Percentiles rank a stretch among this genome's conserved stretches.
Evolutionary conservation across 2,888 invertebrate species (phyloP).

Genomic region (Cephus sareptanus): DNA sequence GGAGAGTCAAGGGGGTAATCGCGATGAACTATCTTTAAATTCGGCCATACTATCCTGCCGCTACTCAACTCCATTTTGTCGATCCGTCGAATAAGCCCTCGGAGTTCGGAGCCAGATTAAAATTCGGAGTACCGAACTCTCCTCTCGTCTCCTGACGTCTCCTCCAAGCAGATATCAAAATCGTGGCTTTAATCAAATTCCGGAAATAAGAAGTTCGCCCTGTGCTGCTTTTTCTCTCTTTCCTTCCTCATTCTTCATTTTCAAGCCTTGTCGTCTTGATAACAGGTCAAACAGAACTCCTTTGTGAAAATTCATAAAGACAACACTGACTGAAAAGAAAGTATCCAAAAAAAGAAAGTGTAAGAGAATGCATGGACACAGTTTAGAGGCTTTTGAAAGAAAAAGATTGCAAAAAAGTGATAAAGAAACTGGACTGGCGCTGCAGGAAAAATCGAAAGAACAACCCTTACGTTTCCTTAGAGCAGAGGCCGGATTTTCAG

Average conservation of each 20-base stretch:
- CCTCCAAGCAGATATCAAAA: neutral
- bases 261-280: no score
- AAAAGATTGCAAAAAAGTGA: slow-evolving; percentile 9
- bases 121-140: slow-evolving; percentile 18
- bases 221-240: no score
- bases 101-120: slow-evolving; percentile 21
- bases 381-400: slow-evolving; percentile 14
- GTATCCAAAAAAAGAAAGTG: no score
- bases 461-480: neutral
- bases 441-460: slow-evolving; percentile 7
- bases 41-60: slow-evolving; percentile 19
- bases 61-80: slow-evolving; percentile 11
- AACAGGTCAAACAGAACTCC: no score
- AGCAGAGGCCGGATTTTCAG: slow-evolving; percentile 6
- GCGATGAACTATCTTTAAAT: slow-evolving; percentile 47
- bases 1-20: slow-evolving; percentile 44
- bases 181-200: no score
- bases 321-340: no score
- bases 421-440: slow-evolving; percentile 4
- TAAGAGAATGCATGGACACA: no score
- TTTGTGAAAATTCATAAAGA: no score
- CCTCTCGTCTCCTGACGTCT: neutral
- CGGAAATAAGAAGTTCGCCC: no score
- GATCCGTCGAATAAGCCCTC: neutral
- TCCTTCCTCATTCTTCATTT: no score